Evolutionary conservation across 1,140 invertebrate species (phyloP).

Genomic region (Lutraria rhynchaena): DNA sequence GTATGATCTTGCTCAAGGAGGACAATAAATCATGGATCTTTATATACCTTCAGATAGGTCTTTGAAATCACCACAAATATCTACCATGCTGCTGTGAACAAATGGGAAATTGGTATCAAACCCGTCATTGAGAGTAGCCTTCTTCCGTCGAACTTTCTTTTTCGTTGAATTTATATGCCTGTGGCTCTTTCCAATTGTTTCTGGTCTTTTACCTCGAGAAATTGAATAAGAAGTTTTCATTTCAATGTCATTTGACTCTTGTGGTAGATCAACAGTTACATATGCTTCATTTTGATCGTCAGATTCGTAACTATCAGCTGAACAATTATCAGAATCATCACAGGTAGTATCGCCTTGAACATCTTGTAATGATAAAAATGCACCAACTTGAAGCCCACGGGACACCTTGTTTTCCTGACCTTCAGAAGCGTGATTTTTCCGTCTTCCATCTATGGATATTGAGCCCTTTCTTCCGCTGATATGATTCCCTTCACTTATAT

Average conservation of each 20-base stretch:
- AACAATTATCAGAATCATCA: background rate
- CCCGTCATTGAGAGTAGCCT: background rate
- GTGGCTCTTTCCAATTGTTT: conserved; percentile 12
- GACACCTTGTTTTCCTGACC: background rate
- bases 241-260: too few relatives aligned
- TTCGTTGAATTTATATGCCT: background rate
- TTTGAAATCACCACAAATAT: background rate
- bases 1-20: too few relatives aligned
- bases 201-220: background rate
- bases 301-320: background rate
- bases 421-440: too few relatives aligned
- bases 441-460: too few relatives aligned
- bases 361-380: background rate
- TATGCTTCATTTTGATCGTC: background rate
- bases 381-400: conserved; percentile 5
- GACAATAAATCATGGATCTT: too few relatives aligned
- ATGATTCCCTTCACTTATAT: too few relatives aligned
- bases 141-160: background rate
- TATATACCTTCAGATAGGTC: conserved; percentile 9
- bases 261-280: too few relatives aligned
- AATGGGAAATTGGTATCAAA: conserved; percentile 7
- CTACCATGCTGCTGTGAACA: conserved; percentile 5
- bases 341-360: too few relatives aligned
- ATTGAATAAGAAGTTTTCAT: too few relatives aligned
- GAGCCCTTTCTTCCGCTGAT: too few relatives aligned